Conservation (phyloP, 2,113 vertebrate genomes). For the Oncorhynchus clarkii region DNA sequence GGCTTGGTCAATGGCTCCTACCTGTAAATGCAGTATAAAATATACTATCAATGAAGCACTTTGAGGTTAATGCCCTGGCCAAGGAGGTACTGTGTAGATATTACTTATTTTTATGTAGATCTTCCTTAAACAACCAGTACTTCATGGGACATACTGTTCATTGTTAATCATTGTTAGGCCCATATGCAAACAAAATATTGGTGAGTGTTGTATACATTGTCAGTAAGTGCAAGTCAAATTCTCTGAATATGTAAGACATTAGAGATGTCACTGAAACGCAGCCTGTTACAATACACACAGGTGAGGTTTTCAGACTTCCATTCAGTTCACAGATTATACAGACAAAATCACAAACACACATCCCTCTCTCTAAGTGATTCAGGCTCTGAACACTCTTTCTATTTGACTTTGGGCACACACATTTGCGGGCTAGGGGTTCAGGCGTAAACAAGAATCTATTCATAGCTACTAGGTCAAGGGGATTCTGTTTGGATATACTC, state of each 20-base stretch:
- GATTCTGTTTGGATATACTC: conserved; percentile 51
- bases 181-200: not conserved
- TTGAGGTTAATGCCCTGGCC: not conserved
- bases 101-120: not conserved
- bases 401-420: not conserved
- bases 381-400: not conserved
- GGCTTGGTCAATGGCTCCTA: too few species aligned
- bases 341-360: not conserved
- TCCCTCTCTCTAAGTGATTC: not conserved
- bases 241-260: too few species aligned
- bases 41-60: not conserved
- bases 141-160: not conserved
- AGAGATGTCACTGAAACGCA: too few species aligned
- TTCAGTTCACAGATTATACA: not conserved
- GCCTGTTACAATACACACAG: too few species aligned
- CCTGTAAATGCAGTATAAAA: not conserved
- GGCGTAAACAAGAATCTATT: conserved; percentile 62
- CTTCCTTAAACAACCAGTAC: not conserved
- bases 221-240: too few species aligned
- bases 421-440: not conserved
- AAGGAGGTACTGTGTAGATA: not conserved
- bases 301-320: not conserved
- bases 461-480: conserved; percentile 48
- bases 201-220: too few species aligned
- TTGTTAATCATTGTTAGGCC: not conserved